These are phyloP conservation scores for Girardinichthys multiradiatus DNA, from an alignment of 2,113 vertebrate species.

Conservation along the genomic window DNA sequence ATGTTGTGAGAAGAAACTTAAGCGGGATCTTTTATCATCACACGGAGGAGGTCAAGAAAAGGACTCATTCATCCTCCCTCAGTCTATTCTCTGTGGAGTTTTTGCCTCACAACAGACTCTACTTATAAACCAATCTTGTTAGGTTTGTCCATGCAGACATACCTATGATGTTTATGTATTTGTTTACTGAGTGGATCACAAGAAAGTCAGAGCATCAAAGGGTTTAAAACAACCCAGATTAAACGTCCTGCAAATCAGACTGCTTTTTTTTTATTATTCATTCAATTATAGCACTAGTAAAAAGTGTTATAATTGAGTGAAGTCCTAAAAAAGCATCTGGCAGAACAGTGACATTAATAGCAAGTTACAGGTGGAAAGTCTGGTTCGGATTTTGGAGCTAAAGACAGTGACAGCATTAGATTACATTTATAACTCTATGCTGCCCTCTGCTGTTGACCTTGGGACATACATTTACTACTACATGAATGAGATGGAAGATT, in stretches of 20 bases:
- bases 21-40: conserved; percentile 1
- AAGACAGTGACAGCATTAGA: background rate
- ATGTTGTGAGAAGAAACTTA: background rate
- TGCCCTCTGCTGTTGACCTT: conserved; percentile 56
- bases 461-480: background rate
- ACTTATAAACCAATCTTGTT: conserved; percentile 13
- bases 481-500: background rate
- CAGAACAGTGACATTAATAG: background rate
- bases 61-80: background rate
- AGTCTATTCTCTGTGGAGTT: conserved; percentile 9
- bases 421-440: conserved; percentile 16
- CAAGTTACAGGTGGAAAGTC: conserved; percentile 13
- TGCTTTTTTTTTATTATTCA: no score
- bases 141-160: conserved; percentile 26
- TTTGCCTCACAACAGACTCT: conserved; percentile 43
- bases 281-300: no score
- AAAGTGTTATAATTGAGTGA: background rate
- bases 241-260: background rate
- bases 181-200: conserved; percentile 18
- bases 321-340: conserved; percentile 12
- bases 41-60: background rate
- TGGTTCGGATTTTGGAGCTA: background rate
- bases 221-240: background rate
- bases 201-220: background rate
- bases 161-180: background rate